Evolutionary conservation across 2,888 invertebrate species (phyloP).

Genomic region (Phymatocera aterrima): DNA sequence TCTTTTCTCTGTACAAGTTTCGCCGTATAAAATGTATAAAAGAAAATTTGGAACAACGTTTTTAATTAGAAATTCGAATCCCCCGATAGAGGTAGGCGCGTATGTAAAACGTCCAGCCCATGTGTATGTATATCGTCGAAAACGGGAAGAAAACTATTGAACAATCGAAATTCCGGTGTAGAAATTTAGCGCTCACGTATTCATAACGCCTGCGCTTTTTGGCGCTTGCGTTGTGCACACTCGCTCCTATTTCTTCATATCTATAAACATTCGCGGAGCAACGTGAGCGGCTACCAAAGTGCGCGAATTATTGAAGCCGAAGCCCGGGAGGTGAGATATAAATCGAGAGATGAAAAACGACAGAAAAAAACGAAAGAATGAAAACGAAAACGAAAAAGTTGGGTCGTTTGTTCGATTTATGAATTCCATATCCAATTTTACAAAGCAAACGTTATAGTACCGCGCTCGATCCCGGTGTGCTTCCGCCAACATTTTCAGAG

Average conservation of each 20-base stretch:
- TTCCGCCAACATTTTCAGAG: not conserved
- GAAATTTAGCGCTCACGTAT: no score
- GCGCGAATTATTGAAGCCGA: constrained; percentile 13
- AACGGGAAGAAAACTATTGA: no score
- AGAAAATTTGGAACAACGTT: not conserved
- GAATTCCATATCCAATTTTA: constrained; percentile 38
- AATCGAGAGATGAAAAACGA: constrained; percentile 1
- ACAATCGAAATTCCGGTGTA: no score
- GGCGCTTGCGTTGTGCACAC: no score
- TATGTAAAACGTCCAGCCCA: no score
- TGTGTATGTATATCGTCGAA: no score
- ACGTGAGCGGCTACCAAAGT: constrained; percentile 5
- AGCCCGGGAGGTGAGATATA: not conserved
- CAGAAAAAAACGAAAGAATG: no score
- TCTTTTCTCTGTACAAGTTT: not conserved
- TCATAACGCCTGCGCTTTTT: not conserved
- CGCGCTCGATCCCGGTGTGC: not conserved
- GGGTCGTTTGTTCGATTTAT: constrained; percentile 38
- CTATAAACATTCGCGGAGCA: not conserved
- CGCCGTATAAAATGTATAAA: no score
- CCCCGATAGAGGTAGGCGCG: no score
- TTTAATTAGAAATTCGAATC: constrained; percentile 28
- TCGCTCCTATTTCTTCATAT: not conserved
- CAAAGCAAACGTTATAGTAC: constrained; percentile 26
- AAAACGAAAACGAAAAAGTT: not conserved